A percentile compares a stretch with the other conserved stretches of the same genome.
Evolutionary conservation across 1,140 invertebrate species (phyloP).

Genomic region (Lordiphosa clarofinis): DNA sequence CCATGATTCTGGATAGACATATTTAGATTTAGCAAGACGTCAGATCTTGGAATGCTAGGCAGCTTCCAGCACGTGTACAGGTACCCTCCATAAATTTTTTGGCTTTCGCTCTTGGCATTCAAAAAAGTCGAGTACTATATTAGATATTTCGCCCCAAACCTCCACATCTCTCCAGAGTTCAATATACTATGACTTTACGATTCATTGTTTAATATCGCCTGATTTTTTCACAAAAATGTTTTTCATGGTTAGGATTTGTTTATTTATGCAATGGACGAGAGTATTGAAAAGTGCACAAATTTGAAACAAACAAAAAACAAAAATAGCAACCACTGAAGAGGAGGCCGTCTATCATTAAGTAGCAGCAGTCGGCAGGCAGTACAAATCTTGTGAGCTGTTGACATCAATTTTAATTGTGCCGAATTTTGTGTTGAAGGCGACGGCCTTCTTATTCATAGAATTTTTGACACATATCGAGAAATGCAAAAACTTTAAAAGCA

Average conservation of each 20-base stretch:
- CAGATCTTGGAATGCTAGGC: too few species aligned
- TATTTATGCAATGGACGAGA: constrained; percentile 54
- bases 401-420: constrained; percentile 71
- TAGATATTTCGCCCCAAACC: too few species aligned
- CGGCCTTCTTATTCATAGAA: constrained; percentile 43
- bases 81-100: too few species aligned
- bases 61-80: too few species aligned
- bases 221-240: constrained; percentile 37
- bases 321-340: constrained; percentile 20
- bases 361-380: too few species aligned
- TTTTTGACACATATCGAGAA: constrained; percentile 44
- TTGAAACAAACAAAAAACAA: constrained; percentile 33
- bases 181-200: constrained; percentile 12
- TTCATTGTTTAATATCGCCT: constrained; percentile 22
- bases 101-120: too few species aligned
- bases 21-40: too few species aligned
- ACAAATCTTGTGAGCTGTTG: constrained; percentile 60
- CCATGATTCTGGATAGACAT: too few species aligned
- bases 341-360: too few species aligned
- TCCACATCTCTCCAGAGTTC: too few species aligned
- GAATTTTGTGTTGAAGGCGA: constrained; percentile 10
- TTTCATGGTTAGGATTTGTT: constrained; percentile 40
- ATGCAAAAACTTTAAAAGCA: constrained; percentile 26
- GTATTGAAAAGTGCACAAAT: constrained; percentile 31
- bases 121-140: too few species aligned